These are phyloP conservation scores for Agelas oroides DNA, from an alignment of 37 sponge, comb jelly and placozoan genomes.

Conservation along the genomic window DNA sequence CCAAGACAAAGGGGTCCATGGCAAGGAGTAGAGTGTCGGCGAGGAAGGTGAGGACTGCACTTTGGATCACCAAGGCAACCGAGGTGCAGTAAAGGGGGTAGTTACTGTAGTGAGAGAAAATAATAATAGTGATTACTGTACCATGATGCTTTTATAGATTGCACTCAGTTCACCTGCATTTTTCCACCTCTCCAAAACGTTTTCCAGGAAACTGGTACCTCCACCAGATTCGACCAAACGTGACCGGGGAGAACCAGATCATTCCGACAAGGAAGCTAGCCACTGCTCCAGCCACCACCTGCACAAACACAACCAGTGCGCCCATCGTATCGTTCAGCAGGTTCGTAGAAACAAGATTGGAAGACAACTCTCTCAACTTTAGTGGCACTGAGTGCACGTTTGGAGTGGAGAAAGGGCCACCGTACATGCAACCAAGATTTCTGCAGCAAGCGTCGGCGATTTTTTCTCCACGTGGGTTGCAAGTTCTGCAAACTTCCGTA, in stretches of 20 bases:
- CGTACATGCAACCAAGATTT: too few relatives aligned
- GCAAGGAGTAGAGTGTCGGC: not conserved
- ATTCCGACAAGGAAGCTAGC: slow-evolving; percentile 25
- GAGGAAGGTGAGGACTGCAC: not conserved
- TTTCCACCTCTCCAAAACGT: slow-evolving; percentile 3
- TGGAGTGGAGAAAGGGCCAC: too few relatives aligned
- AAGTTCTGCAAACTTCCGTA: too few relatives aligned
- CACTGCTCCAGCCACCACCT: not conserved
- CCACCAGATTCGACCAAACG: slow-evolving; percentile 40
- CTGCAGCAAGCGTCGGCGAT: too few relatives aligned
- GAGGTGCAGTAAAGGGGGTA: not conserved
- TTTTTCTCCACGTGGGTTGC: too few relatives aligned
- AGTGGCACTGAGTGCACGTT: too few relatives aligned
- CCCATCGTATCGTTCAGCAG: not conserved
- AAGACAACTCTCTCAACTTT: not conserved
- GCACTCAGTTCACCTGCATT: too few relatives aligned
- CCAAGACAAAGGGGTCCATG: not conserved
- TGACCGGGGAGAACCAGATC: slow-evolving; percentile 12
- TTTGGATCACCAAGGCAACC: slow-evolving; percentile 7
- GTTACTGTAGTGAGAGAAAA: not conserved
- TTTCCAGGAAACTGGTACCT: slow-evolving; percentile 17
- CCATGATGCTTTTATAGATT: too few relatives aligned
- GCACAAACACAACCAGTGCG: not conserved
- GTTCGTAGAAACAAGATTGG: not conserved
- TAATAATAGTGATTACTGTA: not conserved